Evolutionary conservation across 2,797 vertebrate species (phyloP), one percentile per base, ranked within the genome.

Genomic region (Ceyx erithaca): DNA sequence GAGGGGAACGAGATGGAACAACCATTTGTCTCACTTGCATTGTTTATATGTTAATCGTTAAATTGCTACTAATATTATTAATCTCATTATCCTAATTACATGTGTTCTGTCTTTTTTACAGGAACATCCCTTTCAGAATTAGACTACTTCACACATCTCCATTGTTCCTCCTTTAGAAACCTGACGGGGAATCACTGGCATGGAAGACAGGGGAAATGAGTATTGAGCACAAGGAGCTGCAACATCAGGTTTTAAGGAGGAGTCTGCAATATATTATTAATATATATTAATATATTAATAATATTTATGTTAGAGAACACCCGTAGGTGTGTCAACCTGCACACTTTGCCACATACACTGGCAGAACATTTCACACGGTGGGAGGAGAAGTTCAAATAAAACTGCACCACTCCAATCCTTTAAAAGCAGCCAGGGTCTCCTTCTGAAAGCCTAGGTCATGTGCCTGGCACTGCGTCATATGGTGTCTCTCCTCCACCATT

Each of bases 401-500:
- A 76, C 0, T 33, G 67, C 70, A 70, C 66, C 80, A 51, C 62
- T 78, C 2, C 21, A 90, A 85, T 48, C 80, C 81, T 80, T 63
- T 82, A 75, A 94, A 95, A 94, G 55, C 85, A 88, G 93, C 31
- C 48, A 87, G 73, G 80, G 90, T 89, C 79, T 94, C 84, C 79
- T 88, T 92, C 85, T 87, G 75, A 85, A 92, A 85, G 87, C 28
- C 80, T 86, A 83, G 93, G 91, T 93, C 95, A 93, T 92, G 82
- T 89, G 88, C 86, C 90, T 96, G 91, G 86, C n/a, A 45, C 91
- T 48, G 94, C 93, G 58, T 87, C 72, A 45, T 93, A 71, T 72
- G 75, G 93, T 91, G 89, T 79, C 51, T 93, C 88, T 96, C 92
- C 90, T 95, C 93, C 90, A 68, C 93, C 95, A 96, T 97, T 94